Conservation (phyloP, 2,888 invertebrate genomes). For the Pseudococcus longispinus region DNA sequence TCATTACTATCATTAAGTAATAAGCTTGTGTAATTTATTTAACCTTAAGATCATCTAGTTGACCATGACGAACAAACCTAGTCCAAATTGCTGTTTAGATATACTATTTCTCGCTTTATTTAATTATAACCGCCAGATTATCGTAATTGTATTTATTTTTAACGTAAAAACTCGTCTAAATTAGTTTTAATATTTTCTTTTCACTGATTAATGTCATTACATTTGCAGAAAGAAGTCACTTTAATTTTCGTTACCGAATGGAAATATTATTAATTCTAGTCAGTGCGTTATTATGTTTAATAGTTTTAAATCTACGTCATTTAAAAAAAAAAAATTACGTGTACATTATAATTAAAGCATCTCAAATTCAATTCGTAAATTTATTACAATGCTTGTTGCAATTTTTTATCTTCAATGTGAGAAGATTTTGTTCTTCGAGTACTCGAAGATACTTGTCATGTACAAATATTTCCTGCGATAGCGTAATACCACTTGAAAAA, state of each 20-base stretch:
- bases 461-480: background rate
- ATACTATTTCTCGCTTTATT: background rate
- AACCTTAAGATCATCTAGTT: background rate
- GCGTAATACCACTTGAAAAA: background rate
- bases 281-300: background rate
- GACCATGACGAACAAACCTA: constrained; percentile 26
- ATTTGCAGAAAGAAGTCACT: background rate
- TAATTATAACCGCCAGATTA: background rate
- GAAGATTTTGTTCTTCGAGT: background rate
- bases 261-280: constrained; percentile 26
- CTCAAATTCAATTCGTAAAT: background rate
- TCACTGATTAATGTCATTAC: background rate
- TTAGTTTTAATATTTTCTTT: background rate
- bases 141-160: background rate
- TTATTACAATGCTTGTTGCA: too few species aligned
- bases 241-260: background rate
- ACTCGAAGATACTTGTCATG: background rate
- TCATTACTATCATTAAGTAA: background rate
- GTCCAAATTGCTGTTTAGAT: background rate
- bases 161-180: background rate
- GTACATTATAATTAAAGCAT: constrained; percentile 21
- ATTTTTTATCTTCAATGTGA: background rate
- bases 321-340: background rate
- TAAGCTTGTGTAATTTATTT: background rate
- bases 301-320: constrained; percentile 6